A percentile compares a stretch with the other conserved stretches of the same genome.
These are phyloP conservation scores for Spisula subtruncata DNA, from an alignment of 2,888 invertebrate species.

Conservation along the genomic window DNA sequence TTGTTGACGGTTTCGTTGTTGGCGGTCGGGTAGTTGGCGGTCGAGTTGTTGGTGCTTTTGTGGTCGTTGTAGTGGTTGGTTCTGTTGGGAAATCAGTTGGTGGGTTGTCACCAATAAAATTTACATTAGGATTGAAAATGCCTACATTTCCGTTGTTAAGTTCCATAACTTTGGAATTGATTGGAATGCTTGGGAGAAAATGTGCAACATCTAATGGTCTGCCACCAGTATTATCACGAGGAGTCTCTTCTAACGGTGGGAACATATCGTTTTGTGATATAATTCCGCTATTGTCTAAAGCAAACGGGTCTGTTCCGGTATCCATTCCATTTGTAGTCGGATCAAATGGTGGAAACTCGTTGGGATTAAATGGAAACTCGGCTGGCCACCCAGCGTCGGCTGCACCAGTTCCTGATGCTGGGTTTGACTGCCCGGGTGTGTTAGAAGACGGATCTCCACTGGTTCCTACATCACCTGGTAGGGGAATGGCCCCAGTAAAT, in stretches of 20 bases:
- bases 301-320: not conserved
- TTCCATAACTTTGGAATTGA: not conserved
- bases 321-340: not conserved
- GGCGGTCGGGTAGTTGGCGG: not conserved
- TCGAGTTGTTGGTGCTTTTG: not conserved
- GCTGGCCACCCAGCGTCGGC: no score
- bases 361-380: no score
- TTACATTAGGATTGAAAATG: slow-evolving; percentile 16
- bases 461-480: not conserved
- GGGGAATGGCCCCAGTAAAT: not conserved
- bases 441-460: not conserved
- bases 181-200: slow-evolving; percentile 34
- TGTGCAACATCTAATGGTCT: not conserved
- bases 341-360: not conserved
- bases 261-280: not conserved
- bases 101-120: not conserved
- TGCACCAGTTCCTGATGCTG: no score
- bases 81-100: not conserved
- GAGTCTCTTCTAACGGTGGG: not conserved
- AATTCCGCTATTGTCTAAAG: not conserved
- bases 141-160: not conserved
- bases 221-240: not conserved
- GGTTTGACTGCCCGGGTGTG: not conserved
- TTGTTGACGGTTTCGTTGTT: not conserved
- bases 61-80: not conserved